A percentile compares a stretch with the other conserved stretches of the same genome.
phyloP scores from a whole-genome alignment of 2,113 vertebrate species.

The Oxygymnocypris stewartii region DNA sequence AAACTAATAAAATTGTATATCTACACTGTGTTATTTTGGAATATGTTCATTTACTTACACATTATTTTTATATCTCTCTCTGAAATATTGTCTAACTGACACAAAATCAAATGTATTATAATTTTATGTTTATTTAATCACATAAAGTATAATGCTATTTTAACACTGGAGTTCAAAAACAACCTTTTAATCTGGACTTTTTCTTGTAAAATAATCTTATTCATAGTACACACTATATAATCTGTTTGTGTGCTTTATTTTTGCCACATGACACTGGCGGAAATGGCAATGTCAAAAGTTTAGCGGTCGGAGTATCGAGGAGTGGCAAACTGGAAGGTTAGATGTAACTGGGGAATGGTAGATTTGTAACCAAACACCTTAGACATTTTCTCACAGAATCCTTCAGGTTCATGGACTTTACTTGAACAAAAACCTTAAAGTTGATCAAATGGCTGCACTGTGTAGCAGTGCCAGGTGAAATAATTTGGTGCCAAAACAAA shows the following conservation, averaged over 20 bases:
- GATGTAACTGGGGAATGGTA: slow-evolving; percentile 9
- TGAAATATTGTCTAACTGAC: background rate
- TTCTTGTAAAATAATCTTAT: background rate
- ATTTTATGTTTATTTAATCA: background rate
- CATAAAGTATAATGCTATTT: background rate
- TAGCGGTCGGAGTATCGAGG: slow-evolving; percentile 7
- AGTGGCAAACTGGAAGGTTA: slow-evolving; percentile 32
- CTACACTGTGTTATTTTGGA: background rate
- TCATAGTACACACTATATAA: background rate
- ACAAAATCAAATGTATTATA: background rate
- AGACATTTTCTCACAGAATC: background rate
- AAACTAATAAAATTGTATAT: background rate
- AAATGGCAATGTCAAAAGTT: background rate
- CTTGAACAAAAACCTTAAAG: background rate
- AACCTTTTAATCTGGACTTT: background rate
- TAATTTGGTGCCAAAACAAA: background rate
- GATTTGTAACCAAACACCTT: background rate
- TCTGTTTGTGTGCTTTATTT: background rate
- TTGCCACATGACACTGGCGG: background rate
- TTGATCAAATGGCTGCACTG: background rate
- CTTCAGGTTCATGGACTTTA: background rate
- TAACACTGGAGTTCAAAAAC: background rate
- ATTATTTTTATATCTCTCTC: background rate
- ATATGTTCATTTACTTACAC: background rate
- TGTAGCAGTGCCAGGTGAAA: background rate